Base-by-base conservation (phyloP, 1,140 invertebrate genomes). In the Teleogryllus occipitalis region DNA sequence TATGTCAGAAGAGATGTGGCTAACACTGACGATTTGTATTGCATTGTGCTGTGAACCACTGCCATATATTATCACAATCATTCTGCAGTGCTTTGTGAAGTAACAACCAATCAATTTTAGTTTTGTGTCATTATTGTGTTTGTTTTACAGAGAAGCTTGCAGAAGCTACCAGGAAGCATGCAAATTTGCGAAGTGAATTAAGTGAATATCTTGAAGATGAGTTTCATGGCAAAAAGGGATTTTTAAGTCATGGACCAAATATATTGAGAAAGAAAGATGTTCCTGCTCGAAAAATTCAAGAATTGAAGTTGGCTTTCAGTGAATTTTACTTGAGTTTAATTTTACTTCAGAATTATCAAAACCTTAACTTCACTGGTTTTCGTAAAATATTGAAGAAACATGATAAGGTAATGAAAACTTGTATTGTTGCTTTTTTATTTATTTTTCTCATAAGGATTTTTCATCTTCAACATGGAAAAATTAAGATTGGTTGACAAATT, bases 301-400 rank as follows among this genome's bases (percentile, higher is more conserved):
- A 99, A 84, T 86, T 99, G 3, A 99, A 99, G 88, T 88, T 99
- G 81, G 98, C 98, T 0, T 99, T 99, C 86, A 98, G 96, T 84
- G 98, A 99, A 89, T 99, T 99, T 87, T 99, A 99, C 86, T 89
- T 99, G 4, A 98, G 96, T 84, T 85, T 99, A 46, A 98, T 99
- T 82, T 89, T 99, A 4, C 88, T 96, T 75, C 94, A 96, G 84
- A 96, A 95, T 84, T 96, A 95, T 84, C 94, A 96, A 85, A 98
- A 98, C 87, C 88, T 99, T 22, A 99, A 99, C 88, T 98, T 97
- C 83, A 99, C 98, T 18, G 98, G 98, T 0, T 99, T 99, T 88
- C 91, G 98, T 80, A 99, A 99, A 88, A 99, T 99, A 85, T 89
- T 99, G n/a, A 99, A 99, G 86, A 99, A 99, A 88, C 98, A 99